Evolutionary conservation across 1,140 invertebrate genomes (phyloP).

Genomic region (Nylanderia fulva): DNA sequence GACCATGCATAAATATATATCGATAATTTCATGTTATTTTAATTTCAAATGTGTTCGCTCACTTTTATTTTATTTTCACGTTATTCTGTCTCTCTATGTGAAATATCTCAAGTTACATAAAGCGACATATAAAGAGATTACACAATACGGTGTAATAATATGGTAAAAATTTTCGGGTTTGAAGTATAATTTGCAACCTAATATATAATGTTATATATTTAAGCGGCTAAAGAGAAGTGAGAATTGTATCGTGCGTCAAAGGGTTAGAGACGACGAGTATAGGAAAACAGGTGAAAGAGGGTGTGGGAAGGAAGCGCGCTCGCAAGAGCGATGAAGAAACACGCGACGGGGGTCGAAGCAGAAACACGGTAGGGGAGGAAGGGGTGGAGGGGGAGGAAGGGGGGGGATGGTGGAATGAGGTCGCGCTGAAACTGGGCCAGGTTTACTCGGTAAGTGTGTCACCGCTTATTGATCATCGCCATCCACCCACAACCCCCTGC

Average conservation of each 20-base stretch:
- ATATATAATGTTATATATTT: constrained; percentile 2
- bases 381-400: constrained; percentile 47
- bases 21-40: neutral
- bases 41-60: neutral
- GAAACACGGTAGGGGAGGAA: constrained; percentile 52
- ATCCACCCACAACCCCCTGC: constrained; percentile 73
- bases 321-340: constrained; percentile 7
- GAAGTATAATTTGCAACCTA: neutral
- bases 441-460: constrained; percentile 86
- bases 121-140: neutral
- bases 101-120: neutral
- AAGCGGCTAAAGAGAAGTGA: constrained; percentile 9
- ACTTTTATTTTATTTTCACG: neutral
- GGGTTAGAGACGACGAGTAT: constrained; percentile 1
- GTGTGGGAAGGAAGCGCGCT: constrained; percentile 17
- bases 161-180: neutral
- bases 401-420: constrained; percentile 76
- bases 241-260: constrained; percentile 34
- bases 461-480: constrained; percentile 82
- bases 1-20: neutral
- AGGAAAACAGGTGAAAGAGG: constrained; percentile 13
- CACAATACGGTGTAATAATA: neutral
- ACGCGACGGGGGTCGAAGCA: constrained; percentile 38
- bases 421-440: constrained; percentile 82
- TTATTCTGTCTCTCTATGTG: too few species aligned